Percentiles rank a stretch among this genome's conserved stretches.
phyloP scores from a whole-genome alignment of 30 jellyfish, hydroid and myxozoan species.

The Aurelia aurita complex sp. Pacific region DNA sequence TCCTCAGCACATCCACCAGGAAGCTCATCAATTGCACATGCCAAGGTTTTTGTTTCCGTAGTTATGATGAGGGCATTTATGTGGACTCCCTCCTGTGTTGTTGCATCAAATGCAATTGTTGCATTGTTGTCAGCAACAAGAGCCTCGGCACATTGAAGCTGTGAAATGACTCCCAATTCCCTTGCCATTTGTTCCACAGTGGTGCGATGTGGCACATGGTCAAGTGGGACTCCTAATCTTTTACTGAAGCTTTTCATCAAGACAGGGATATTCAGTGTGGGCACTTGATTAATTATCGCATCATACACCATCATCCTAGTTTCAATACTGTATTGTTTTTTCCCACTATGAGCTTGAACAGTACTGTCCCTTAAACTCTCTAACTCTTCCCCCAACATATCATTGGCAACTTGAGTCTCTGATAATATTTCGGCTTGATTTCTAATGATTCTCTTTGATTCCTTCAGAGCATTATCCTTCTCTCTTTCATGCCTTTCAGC shows the following conservation, averaged over 20 bases:
- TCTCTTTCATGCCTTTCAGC: slow-evolving; percentile 10
- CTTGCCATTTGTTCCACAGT: slow-evolving; percentile 48
- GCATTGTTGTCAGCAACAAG: background rate
- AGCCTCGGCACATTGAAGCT: slow-evolving; percentile 29
- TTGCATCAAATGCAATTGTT: slow-evolving; percentile 47
- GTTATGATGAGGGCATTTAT: slow-evolving; percentile 20
- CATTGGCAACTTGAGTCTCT: slow-evolving; percentile 5
- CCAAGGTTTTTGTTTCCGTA: slow-evolving; percentile 4
- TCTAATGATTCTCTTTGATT: background rate
- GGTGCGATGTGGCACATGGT: slow-evolving; percentile 31
- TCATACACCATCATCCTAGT: slow-evolving; percentile 32
- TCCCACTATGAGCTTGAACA: background rate
- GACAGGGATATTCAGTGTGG: slow-evolving; percentile 30
- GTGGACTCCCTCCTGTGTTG: slow-evolving; percentile 58
- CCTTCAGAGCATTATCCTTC: slow-evolving; percentile 3
- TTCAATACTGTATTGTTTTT: background rate
- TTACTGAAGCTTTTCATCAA: background rate
- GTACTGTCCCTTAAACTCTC: slow-evolving; percentile 2
- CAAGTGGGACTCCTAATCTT: slow-evolving; percentile 14
- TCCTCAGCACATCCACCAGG: slow-evolving; percentile 52
- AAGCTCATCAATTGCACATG: slow-evolving; percentile 24
- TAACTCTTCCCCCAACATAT: slow-evolving; percentile 5
- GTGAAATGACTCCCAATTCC: slow-evolving; percentile 29
- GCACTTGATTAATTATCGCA: slow-evolving; percentile 17
- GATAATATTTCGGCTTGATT: background rate